These are phyloP conservation scores for Corythaixoides concolor DNA, from an alignment of 2,113 vertebrate genomes.

Conservation along the genomic window DNA sequence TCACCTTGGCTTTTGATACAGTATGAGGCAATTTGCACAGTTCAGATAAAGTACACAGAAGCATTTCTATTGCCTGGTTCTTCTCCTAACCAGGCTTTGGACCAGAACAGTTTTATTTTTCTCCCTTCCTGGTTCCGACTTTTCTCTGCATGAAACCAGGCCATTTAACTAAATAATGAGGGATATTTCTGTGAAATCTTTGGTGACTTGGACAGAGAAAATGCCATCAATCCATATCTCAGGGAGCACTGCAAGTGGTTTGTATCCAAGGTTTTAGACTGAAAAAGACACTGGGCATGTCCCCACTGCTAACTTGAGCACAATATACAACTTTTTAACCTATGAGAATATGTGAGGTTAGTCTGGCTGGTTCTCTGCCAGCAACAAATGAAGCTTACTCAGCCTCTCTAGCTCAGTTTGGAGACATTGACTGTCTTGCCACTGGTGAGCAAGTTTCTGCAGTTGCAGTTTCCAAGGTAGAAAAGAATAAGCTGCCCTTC, in stretches of 20 bases:
- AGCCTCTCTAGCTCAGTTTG: neutral
- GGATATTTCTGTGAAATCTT: neutral
- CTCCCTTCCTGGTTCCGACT: neutral
- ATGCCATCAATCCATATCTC: neutral
- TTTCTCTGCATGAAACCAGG: neutral
- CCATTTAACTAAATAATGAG: neutral
- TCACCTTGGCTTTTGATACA: neutral
- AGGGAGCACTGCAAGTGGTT: neutral
- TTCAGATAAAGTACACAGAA: neutral
- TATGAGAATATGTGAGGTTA: neutral
- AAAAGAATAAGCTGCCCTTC: neutral
- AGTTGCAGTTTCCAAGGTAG: neutral
- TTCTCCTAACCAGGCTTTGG: neutral
- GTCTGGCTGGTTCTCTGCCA: neutral
- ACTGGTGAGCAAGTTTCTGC: neutral
- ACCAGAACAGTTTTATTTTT: neutral
- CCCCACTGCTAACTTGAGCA: neutral
- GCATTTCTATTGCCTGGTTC: neutral
- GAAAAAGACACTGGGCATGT: neutral
- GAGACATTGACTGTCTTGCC: neutral
- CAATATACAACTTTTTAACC: neutral
- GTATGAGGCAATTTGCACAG: neutral
- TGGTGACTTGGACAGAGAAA: neutral
- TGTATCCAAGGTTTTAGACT: neutral
- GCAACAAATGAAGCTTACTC: neutral